Evolutionary conservation across 2,797 vertebrate species (phyloP).

Genomic region (Sardinella longiceps): DNA sequence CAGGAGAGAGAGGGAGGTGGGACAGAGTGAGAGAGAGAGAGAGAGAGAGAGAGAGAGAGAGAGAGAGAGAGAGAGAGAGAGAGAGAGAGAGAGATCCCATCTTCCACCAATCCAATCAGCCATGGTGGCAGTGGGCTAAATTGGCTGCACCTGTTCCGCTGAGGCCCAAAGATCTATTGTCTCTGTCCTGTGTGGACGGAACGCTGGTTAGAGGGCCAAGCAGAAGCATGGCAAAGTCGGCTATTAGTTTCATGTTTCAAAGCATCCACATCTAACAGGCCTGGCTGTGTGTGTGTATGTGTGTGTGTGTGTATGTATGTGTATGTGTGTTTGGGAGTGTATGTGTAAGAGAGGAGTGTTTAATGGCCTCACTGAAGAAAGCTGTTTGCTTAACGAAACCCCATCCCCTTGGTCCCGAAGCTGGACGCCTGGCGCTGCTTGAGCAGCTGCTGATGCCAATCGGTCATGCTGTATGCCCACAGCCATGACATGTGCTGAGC

Average conservation of each 20-base stretch:
- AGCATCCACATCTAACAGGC: constrained; percentile 67
- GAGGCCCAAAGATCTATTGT: constrained; percentile 56
- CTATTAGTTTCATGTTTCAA: constrained; percentile 56
- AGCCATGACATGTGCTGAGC: background rate
- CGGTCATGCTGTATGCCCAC: background rate
- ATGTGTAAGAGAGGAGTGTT: constrained; percentile 49
- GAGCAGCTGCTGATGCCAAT: constrained; percentile 19
- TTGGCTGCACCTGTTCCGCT: constrained; percentile 60
- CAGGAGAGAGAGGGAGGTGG: background rate
- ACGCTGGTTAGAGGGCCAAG: constrained; percentile 52
- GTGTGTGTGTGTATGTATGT: constrained; percentile 49
- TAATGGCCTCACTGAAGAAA: background rate
- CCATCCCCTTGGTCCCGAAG: background rate
- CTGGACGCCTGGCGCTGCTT: background rate
- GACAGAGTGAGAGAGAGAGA: background rate
- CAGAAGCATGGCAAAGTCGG: constrained; percentile 52
- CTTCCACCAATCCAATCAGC: constrained; percentile 63
- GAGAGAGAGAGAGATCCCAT: constrained; percentile 54
- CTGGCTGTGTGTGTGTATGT: constrained; percentile 50
- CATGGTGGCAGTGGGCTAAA: constrained; percentile 56
- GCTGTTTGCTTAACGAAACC: constrained; percentile 9
- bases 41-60: background rate
- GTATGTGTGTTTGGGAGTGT: background rate
- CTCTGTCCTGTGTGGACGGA: constrained; percentile 39
- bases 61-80: background rate